phyloP scores from a whole-genome alignment of 2,797 vertebrate species.

The Myripristis murdjan region DNA sequence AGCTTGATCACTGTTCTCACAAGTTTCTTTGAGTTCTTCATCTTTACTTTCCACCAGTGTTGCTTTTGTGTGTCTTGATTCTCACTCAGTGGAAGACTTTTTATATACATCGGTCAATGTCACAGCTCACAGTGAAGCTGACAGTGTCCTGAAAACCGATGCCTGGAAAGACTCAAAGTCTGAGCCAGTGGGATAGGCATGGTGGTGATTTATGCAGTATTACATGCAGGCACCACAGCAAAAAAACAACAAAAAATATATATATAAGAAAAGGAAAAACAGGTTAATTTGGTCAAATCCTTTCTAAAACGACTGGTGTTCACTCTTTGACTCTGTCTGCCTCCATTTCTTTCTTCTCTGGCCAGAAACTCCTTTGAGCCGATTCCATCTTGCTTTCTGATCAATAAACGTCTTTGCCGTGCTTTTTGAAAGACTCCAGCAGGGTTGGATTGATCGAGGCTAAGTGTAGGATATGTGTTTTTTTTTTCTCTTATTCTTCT shows the following conservation, averaged over 20 bases:
- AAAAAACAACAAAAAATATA: neutral
- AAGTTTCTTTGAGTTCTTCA: neutral
- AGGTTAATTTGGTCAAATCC: constrained; percentile 24
- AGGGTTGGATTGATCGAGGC: constrained; percentile 66
- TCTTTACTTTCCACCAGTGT: constrained; percentile 1
- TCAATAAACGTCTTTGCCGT: constrained; percentile 71
- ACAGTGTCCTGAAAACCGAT: neutral
- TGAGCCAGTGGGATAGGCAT: neutral
- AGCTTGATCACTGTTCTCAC: neutral
- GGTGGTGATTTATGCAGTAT: neutral
- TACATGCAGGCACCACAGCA: neutral
- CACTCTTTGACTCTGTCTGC: constrained; percentile 1
- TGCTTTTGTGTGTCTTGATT: constrained; percentile 2
- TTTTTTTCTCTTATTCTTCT: no score
- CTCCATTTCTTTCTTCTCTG: constrained; percentile 40
- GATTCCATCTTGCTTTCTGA: constrained; percentile 64
- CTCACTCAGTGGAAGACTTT: neutral
- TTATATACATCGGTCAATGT: constrained; percentile 4
- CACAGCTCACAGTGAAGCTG: neutral
- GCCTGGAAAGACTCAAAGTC: neutral
- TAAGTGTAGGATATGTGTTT: constrained; percentile 63
- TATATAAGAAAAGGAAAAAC: constrained; percentile 8
- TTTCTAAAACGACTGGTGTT: constrained; percentile 19
- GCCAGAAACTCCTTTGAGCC: constrained; percentile 39
- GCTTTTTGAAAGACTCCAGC: constrained; percentile 61